phyloP scores from a whole-genome alignment of 2,797 vertebrate species.

The Simalia tracyae region DNA sequence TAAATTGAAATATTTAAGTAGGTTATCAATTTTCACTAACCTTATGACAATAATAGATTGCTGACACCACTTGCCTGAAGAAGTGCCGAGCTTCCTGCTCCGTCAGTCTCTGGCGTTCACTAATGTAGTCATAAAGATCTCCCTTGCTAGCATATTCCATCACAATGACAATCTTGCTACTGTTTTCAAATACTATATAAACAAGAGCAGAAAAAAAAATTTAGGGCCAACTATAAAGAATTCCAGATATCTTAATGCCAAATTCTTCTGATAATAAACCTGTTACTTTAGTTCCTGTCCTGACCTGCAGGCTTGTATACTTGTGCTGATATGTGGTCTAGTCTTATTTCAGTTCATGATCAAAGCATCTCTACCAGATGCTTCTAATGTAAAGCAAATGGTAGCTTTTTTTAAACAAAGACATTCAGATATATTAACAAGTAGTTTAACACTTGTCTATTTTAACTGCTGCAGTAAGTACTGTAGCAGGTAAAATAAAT shows the following conservation, averaged over 20 bases:
- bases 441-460: not conserved
- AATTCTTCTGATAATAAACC: not conserved
- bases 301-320: not conserved
- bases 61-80: slow-evolving; percentile 94
- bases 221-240: fast-evolving
- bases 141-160: slow-evolving; percentile 96
- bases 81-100: slow-evolving; percentile 88
- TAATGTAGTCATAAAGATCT: slow-evolving; percentile 93
- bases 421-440: not conserved
- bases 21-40: slow-evolving; percentile 63
- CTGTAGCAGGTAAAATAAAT: not conserved
- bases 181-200: slow-evolving; percentile 93
- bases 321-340: not conserved
- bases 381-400: not conserved
- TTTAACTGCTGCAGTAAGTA: not conserved
- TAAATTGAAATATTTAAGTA: not conserved
- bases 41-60: slow-evolving; percentile 93
- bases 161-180: slow-evolving; percentile 96
- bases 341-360: not conserved
- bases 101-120: slow-evolving; percentile 80
- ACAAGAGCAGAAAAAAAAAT: fast-evolving
- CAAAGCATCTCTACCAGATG: not conserved
- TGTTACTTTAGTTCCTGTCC: not conserved
- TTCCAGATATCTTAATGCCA: not conserved
- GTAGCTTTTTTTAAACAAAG: not conserved